Conservation (phyloP, 2,797 vertebrate genomes). For the Crax fasciolata region DNA sequence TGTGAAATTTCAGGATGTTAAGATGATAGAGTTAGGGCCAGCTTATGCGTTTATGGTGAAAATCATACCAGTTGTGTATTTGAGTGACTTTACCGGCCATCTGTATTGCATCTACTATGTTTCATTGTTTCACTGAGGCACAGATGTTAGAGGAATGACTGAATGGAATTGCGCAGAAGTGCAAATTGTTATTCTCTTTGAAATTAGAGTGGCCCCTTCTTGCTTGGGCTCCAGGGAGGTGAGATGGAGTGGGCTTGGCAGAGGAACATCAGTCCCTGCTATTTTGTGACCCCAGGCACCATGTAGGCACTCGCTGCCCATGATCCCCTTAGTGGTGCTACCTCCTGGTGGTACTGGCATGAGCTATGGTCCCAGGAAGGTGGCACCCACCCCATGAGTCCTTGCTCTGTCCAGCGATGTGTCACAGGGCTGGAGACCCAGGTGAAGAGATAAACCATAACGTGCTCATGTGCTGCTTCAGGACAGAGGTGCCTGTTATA, state of each 20-base stretch:
- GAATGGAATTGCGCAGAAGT: background rate
- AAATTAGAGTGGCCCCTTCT: background rate
- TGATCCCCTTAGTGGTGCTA: background rate
- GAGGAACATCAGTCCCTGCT: background rate
- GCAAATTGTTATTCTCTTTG: background rate
- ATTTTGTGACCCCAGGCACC: accelerated
- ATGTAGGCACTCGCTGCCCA: background rate
- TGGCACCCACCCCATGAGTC: accelerated
- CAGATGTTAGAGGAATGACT: conserved; percentile 26
- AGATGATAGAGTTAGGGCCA: background rate
- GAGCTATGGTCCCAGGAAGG: background rate
- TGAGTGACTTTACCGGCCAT: background rate
- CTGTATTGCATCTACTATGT: background rate
- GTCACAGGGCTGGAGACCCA: background rate
- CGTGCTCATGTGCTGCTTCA: background rate
- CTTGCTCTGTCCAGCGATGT: accelerated
- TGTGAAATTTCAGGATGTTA: accelerated
- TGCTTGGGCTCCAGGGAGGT: background rate
- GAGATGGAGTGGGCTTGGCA: background rate
- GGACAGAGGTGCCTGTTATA: background rate
- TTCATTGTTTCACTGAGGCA: background rate
- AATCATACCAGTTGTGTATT: background rate
- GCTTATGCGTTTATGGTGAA: background rate
- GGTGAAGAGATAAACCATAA: accelerated
- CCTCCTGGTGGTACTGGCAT: background rate